These are phyloP conservation scores for Pyrrhosoma nymphula DNA, from an alignment of 2,888 invertebrate species.

Conservation along the genomic window DNA sequence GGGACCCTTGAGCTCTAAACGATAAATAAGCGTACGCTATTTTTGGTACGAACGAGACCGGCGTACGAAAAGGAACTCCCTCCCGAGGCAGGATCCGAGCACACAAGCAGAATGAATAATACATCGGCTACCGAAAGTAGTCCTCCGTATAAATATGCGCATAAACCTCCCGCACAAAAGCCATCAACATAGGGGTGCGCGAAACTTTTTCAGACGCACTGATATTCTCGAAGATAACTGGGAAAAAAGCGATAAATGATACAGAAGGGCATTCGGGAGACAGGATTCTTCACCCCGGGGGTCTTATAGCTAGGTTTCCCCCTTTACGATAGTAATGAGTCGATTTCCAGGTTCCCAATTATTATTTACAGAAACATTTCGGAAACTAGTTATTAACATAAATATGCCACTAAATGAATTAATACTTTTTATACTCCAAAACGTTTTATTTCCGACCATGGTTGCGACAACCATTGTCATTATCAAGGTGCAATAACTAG, in stretches of 20 bases:
- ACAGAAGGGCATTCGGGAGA: too few species aligned
- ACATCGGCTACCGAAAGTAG: not conserved
- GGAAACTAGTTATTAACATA: too few species aligned
- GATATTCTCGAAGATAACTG: not conserved
- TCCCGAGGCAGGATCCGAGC: not conserved
- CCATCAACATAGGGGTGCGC: not conserved
- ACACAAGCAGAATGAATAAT: constrained; percentile 35
- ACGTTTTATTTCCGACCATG: too few species aligned
- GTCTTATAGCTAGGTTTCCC: too few species aligned
- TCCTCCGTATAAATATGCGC: not conserved
- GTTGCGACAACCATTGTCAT: too few species aligned
- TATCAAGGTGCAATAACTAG: too few species aligned
- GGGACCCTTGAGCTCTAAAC: not conserved
- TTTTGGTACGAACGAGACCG: constrained; percentile 15
- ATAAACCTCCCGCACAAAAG: not conserved
- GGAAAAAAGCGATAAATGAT: not conserved
- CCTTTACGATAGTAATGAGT: too few species aligned
- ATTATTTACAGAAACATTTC: too few species aligned
- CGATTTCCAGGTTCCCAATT: too few species aligned
- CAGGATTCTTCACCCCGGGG: too few species aligned
- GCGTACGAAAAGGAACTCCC: constrained; percentile 30
- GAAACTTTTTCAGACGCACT: not conserved
- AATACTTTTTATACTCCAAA: too few species aligned
- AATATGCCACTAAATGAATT: too few species aligned
- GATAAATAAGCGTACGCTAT: constrained; percentile 52